Evolutionary conservation across 2,888 invertebrate genomes (phyloP), one percentile per base, ranked within the genome.

Genomic region (Spodoptera exigua): DNA sequence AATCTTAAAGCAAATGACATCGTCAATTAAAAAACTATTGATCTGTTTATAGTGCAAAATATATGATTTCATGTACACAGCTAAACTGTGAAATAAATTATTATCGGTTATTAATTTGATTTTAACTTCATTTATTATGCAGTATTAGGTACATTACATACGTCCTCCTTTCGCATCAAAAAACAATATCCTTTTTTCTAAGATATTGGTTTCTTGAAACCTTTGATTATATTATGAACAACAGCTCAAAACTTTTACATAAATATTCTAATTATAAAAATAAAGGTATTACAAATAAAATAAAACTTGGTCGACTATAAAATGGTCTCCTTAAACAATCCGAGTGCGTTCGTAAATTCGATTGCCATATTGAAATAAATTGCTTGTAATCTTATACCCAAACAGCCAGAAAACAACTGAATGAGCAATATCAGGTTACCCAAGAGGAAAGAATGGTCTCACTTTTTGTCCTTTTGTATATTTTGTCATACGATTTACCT

Each of bases 301-400:
- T 73, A 85, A 86, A 86, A 86, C 71, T 83, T 76, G 67, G 74
- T 74, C 69, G 74, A 79, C 81, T 83, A 87, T 85, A 87, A 88
- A 89, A 87, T 84, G 85, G 74, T 78, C 82, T 81, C 70, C 82
- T 85, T 86, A 82, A 85, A 87, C 83, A 84, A 87, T 80, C 74
- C 73, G 79, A 83, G 80, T 82, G 83, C 85, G 86, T 91, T 86
- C 88, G 86, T 90, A 89, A 91, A 92, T 92, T 89, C 87, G 86
- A 90, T 90, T 90, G 93, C 88, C 88, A 89, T 91, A 91, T 89
- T 90, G 88, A 89, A 93, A 93, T 92, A 92, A 91, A 93, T 92
- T 89, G 91, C 91, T 89, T 92, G 93, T 93, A 93, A 93, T 93
- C 91, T 89, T 92, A 94, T 92, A 93, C 89, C 91, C 91, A 93